These are phyloP conservation scores for Portevinia maculata DNA, from an alignment of 2,888 invertebrate genomes.

Conservation along the genomic window DNA sequence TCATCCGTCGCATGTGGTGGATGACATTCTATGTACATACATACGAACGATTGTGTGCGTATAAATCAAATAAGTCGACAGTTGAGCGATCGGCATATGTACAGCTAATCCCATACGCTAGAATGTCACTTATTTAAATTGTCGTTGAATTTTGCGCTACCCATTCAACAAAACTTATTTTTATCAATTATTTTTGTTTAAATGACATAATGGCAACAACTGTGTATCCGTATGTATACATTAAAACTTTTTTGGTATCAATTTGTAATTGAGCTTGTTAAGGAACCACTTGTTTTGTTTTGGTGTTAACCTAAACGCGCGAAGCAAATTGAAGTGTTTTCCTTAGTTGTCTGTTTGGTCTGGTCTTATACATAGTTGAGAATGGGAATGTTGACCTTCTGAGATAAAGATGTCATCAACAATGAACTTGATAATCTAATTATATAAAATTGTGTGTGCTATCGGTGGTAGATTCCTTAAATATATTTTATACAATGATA, in stretches of 20 bases:
- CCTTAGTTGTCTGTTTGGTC: no score
- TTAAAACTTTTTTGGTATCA: conserved; percentile 25
- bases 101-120: conserved; percentile 39
- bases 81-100: conserved; percentile 12
- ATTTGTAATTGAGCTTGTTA: conserved; percentile 43
- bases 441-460: conserved; percentile 12
- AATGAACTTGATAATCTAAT: conserved; percentile 43
- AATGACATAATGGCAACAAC: conserved; percentile 34
- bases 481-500: no score
- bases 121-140: conserved; percentile 40
- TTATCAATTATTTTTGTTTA: neutral
- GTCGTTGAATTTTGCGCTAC: conserved; percentile 5
- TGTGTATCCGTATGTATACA: neutral
- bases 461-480: conserved; percentile 14
- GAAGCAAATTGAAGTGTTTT: conserved; percentile 17
- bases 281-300: conserved; percentile 7
- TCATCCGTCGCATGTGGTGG: conserved; percentile 7
- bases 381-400: conserved; percentile 47
- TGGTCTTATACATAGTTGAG: neutral
- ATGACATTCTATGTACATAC: neutral
- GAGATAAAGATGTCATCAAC: conserved; percentile 34
- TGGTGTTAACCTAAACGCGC: neutral
- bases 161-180: no score
- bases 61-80: conserved; percentile 42
- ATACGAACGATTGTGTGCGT: neutral